Evolutionary conservation across 2,113 vertebrate species (phyloP).

Genomic region (Bothrops jararaca): DNA sequence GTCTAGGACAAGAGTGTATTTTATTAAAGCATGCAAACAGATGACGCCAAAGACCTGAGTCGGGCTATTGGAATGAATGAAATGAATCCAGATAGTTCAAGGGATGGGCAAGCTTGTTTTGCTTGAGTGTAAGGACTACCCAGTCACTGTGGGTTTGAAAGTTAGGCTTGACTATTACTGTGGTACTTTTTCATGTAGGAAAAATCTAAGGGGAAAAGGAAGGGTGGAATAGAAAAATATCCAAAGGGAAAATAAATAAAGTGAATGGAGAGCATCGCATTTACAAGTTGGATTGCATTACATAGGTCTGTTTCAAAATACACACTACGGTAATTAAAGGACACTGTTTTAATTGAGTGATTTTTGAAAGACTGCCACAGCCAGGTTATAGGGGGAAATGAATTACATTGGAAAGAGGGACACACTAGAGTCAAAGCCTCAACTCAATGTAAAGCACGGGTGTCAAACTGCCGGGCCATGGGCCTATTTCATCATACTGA

Average conservation of each 20-base stretch:
- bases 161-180: constrained; percentile 32
- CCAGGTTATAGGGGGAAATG: constrained; percentile 10
- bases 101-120: constrained; percentile 64
- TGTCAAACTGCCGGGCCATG: too few relatives aligned
- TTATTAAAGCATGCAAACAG: constrained; percentile 47
- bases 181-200: constrained; percentile 62
- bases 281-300: constrained; percentile 42
- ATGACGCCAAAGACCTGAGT: constrained; percentile 36
- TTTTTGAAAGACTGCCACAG: neutral
- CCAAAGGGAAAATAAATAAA: constrained; percentile 66
- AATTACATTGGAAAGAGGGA: neutral
- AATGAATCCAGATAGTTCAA: constrained; percentile 55
- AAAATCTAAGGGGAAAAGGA: constrained; percentile 49
- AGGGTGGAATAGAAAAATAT: constrained; percentile 43
- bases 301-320: constrained; percentile 40
- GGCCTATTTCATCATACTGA: too few relatives aligned
- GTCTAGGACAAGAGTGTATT: constrained; percentile 52
- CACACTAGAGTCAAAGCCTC: neutral
- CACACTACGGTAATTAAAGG: constrained; percentile 37
- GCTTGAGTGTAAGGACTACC: constrained; percentile 65
- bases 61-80: constrained; percentile 46
- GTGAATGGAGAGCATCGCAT: constrained; percentile 46
- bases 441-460: neutral
- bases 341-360: neutral
- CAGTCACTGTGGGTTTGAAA: constrained; percentile 69